Conservation (phyloP, 2,888 invertebrate genomes). For the Didymodactylos carnosus region DNA sequence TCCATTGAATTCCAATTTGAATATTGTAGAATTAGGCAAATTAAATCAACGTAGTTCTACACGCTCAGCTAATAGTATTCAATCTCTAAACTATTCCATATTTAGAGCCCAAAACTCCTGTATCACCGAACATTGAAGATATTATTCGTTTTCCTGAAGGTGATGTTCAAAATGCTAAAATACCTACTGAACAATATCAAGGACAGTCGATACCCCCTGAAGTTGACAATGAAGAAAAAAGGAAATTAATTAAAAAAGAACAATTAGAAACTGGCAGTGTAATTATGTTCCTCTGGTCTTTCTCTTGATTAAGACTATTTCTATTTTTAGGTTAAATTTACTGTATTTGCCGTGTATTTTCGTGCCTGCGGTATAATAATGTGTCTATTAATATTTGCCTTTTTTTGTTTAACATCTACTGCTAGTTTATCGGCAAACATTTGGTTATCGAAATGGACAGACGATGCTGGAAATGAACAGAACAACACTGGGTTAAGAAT, state of each 20-base stretch:
- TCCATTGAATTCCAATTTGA: no score
- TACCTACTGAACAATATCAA: neutral
- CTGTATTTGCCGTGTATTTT: slow-evolving; percentile 4
- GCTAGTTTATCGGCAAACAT: neutral
- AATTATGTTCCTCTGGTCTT: no score
- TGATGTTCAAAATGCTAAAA: neutral
- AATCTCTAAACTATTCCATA: no score
- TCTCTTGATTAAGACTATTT: no score
- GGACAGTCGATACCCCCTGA: neutral
- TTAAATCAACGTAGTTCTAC: no score
- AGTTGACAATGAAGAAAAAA: neutral
- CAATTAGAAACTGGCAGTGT: slow-evolving; percentile 4
- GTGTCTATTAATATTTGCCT: neutral
- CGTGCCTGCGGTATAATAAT: neutral
- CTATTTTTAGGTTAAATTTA: slow-evolving; percentile 2
- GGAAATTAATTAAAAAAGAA: slow-evolving; percentile 5
- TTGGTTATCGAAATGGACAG: slow-evolving; percentile 6
- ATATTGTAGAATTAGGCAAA: no score
- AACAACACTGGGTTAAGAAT: neutral
- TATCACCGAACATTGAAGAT: neutral
- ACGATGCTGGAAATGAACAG: neutral
- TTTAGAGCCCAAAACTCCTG: neutral
- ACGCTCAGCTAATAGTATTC: no score
- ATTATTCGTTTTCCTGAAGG: neutral
- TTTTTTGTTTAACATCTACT: neutral